phyloP scores from a whole-genome alignment of 2,888 invertebrate species.

The Athetis lepigone region DNA sequence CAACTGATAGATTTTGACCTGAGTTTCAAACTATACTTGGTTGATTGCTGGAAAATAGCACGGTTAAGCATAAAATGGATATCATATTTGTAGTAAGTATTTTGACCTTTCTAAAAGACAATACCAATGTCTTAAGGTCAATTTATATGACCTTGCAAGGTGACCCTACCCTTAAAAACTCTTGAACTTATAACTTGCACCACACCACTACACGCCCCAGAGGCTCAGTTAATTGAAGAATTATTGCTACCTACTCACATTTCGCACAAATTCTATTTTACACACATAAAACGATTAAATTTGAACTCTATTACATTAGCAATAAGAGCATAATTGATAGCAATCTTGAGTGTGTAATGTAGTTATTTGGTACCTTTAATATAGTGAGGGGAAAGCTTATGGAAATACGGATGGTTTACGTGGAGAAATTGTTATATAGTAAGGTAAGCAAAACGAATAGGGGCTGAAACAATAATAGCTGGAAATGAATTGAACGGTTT shows the following conservation, averaged over 20 bases:
- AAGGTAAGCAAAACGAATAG: neutral
- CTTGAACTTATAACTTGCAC: slow-evolving; percentile 32
- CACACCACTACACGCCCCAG: slow-evolving; percentile 55
- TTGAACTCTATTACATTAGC: slow-evolving; percentile 57
- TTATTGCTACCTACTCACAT: slow-evolving; percentile 79
- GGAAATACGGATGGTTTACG: slow-evolving; percentile 56
- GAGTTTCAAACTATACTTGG: too few species aligned
- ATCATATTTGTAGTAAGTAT: too few species aligned
- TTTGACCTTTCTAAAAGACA: neutral
- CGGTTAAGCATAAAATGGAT: too few species aligned
- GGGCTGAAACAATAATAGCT: neutral
- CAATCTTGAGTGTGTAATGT: slow-evolving; percentile 22
- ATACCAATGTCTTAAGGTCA: neutral
- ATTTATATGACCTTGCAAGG: neutral
- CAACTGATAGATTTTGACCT: too few species aligned
- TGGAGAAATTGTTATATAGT: slow-evolving; percentile 42
- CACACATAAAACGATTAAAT: slow-evolving; percentile 60
- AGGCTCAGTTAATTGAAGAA: slow-evolving; percentile 81
- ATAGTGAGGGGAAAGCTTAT: slow-evolving; percentile 50
- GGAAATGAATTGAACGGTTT: too few species aligned
- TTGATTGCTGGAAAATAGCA: too few species aligned
- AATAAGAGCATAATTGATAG: slow-evolving; percentile 53
- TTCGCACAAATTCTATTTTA: slow-evolving; percentile 70
- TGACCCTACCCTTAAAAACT: neutral
- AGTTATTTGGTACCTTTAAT: slow-evolving; percentile 50